Base-by-base conservation (phyloP, 2,888 invertebrate genomes). In the Diarsia dahlii region DNA sequence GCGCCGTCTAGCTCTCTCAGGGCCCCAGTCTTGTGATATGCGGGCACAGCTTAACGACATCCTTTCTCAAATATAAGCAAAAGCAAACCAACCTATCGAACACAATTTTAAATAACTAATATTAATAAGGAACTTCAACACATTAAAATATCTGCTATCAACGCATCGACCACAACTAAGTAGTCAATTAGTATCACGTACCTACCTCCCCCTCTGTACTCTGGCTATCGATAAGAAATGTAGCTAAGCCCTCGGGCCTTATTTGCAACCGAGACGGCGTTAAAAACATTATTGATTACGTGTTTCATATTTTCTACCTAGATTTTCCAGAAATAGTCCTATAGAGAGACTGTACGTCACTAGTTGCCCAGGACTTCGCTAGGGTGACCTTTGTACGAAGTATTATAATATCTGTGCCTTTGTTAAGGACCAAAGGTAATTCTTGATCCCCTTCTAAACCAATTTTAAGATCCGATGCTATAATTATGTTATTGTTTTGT, bases 401-500 rank as follows among this genome's bases (percentile, higher is more conserved):
- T n/a, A n/a, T n/a, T n/a, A n/a, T n/a, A n/a, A n/a, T n/a, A n/a
- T n/a, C n/a, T n/a, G n/a, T n/a, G n/a, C n/a, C n/a, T n/a, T n/a
- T n/a, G n/a, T n/a, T n/a, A n/a, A n/a, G n/a, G 23, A 13, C 5
- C 13, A 23, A 23, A 56, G 23, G 23, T 6, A 56, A 3, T 54
- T 68, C 58, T 28, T 50, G 65, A 65, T 50, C 34, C 20, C 20
- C 20, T 58, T 56, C 52, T 34, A 58, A 58, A 58, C 46, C 15
- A 68, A 68, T 39, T 69, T 67, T 52, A 39, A 62, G 34, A 76
- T 54, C 9, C 3, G 54, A 60, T 48, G 18, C 18, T 74, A 65
- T 28, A 13, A 71, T 45, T 71, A 34, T 56, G 23, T 60, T 71
- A 45, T 74, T 71, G 60, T 60, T 74, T 65, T n/a, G n/a, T n/a